Evolutionary conservation across 2,888 invertebrate genomes (phyloP).

Genomic region (Cheilosia vernalis): DNA sequence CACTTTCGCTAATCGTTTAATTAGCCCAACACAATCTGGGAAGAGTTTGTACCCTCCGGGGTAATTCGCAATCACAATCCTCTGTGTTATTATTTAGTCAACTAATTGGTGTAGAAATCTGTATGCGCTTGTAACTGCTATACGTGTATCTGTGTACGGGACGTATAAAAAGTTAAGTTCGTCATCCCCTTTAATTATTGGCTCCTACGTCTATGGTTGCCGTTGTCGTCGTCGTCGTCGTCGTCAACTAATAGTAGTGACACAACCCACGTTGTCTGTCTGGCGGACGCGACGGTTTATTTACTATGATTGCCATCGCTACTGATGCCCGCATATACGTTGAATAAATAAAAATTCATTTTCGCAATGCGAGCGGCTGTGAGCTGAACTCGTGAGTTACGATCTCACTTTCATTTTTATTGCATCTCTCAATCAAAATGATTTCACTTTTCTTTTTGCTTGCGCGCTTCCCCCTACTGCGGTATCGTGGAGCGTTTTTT

Average conservation of each 20-base stretch:
- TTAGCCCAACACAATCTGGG: constrained; percentile 24
- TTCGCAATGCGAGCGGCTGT: constrained; percentile 38
- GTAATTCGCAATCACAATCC: constrained; percentile 26
- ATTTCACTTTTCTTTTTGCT: constrained; percentile 58
- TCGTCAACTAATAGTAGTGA: constrained; percentile 35
- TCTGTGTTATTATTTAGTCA: constrained; percentile 27
- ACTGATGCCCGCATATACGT: constrained; percentile 16
- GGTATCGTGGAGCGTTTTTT: constrained; percentile 35
- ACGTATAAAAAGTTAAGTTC: background rate
- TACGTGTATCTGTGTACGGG: background rate
- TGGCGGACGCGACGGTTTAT: constrained; percentile 6
- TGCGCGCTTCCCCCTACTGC: background rate
- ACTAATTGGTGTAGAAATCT: constrained; percentile 52
- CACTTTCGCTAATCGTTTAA: constrained; percentile 42
- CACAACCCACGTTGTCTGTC: constrained; percentile 46
- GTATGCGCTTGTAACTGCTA: background rate
- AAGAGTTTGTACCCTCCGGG: constrained; percentile 14
- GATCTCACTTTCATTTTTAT: constrained; percentile 70
- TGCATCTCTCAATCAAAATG: constrained; percentile 70
- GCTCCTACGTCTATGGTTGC: constrained; percentile 11
- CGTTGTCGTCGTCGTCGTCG: constrained; percentile 18
- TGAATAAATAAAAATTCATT: constrained; percentile 24
- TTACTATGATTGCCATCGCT: constrained; percentile 14
- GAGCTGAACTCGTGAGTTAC: constrained; percentile 23
- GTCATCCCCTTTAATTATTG: constrained; percentile 58